Evolutionary conservation across 2,888 invertebrate species (phyloP).

Genomic region (Syrista parreyssii): DNA sequence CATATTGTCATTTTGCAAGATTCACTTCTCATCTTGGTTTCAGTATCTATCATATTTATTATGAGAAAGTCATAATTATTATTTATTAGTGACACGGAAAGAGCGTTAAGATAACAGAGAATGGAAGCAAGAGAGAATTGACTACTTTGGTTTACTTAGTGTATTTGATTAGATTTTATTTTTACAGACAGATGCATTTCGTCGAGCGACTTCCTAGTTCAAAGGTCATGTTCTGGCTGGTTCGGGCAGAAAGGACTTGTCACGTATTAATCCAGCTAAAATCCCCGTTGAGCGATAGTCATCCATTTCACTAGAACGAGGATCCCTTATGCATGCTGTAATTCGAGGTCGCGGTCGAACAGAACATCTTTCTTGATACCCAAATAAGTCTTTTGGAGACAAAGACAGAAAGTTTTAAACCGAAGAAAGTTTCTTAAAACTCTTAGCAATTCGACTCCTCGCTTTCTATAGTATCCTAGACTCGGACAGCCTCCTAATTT

Average conservation of each 20-base stretch:
- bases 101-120: neutral
- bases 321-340: constrained; percentile 47
- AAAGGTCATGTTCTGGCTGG: constrained; percentile 5
- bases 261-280: constrained; percentile 40
- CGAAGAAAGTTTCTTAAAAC: constrained; percentile 37
- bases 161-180: neutral
- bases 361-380: constrained; percentile 33
- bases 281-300: constrained; percentile 32
- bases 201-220: neutral
- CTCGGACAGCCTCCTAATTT: neutral
- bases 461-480: neutral
- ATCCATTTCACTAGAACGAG: constrained; percentile 40
- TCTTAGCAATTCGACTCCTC: constrained; percentile 34
- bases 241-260: constrained; percentile 18
- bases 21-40: neutral
- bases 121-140: neutral
- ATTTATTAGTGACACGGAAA: neutral
- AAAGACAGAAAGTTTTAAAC: constrained; percentile 38
- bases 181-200: neutral
- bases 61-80: neutral
- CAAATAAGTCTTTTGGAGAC: constrained; percentile 10
- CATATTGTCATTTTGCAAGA: neutral
- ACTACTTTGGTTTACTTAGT: neutral
- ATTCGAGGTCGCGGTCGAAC: constrained; percentile 41
- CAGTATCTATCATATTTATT: neutral